Evolutionary conservation across 2,113 vertebrate genomes (phyloP).

Genomic region (Oreochromis spilurus): DNA sequence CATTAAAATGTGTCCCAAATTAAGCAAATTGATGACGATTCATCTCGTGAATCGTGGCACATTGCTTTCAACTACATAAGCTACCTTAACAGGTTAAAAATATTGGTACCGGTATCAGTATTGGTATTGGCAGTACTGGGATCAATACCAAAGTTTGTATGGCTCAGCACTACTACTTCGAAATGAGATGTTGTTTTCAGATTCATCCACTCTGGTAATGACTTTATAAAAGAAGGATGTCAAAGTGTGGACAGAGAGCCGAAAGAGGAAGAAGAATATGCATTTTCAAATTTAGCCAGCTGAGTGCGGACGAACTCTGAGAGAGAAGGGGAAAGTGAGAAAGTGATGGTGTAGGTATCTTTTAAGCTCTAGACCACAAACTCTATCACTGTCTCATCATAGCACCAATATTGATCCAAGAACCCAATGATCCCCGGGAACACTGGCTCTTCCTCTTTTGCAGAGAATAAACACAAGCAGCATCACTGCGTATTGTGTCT

Average conservation of each 20-base stretch:
- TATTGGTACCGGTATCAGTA: not conserved
- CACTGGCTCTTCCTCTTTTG: slow-evolving; percentile 36
- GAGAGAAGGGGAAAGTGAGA: not conserved
- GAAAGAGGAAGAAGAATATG: not conserved
- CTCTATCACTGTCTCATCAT: slow-evolving; percentile 67
- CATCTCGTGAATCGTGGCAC: not conserved
- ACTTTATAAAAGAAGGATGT: not conserved
- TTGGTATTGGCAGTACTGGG: not conserved
- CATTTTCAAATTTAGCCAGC: not conserved
- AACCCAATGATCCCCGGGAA: slow-evolving; percentile 46
- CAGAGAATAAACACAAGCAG: slow-evolving; percentile 30
- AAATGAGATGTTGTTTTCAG: not conserved
- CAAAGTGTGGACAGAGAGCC: not conserved
- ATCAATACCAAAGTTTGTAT: not conserved
- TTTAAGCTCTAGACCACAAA: slow-evolving; percentile 52
- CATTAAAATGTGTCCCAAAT: not conserved
- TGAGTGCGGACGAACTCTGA: not conserved
- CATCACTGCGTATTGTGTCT: not conserved
- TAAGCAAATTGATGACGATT: not conserved
- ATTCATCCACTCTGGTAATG: not conserved
- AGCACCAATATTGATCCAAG: slow-evolving; percentile 51
- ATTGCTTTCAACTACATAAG: not conserved
- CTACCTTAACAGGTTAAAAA: not conserved
- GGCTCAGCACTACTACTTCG: not conserved
- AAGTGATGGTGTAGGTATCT: slow-evolving; percentile 41